Percentiles rank a stretch among this genome's conserved stretches.
Conservation (phyloP, 1,140 invertebrate species). For the Eumeta japonica region DNA sequence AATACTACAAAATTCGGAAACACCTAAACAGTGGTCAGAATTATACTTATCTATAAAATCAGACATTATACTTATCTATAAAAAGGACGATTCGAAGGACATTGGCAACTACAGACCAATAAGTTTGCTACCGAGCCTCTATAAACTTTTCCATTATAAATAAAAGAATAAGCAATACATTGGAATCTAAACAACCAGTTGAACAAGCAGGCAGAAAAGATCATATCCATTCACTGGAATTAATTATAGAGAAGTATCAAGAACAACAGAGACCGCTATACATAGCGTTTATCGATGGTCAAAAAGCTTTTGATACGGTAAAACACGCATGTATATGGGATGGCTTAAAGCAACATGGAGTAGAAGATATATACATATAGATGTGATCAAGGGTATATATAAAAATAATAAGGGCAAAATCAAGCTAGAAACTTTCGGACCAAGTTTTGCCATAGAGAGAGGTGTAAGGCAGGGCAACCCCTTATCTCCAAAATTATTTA, state of each 20-base stretch:
- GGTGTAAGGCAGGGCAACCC: slow-evolving; percentile 5
- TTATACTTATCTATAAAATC: no score
- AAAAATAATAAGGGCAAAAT: slow-evolving; percentile 7
- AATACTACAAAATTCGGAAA: no score
- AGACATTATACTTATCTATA: no score
- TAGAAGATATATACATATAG: slow-evolving; percentile 9
- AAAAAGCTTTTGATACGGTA: slow-evolving; percentile 15
- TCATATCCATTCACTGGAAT: slow-evolving; percentile 7
- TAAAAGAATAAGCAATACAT: neutral
- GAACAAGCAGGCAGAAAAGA: slow-evolving; percentile 6
- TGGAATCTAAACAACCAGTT: neutral
- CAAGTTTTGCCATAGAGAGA: slow-evolving; percentile 4
- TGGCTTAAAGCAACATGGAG: slow-evolving; percentile 7
- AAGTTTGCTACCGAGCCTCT: no score
- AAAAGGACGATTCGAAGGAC: no score
- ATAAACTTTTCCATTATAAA: no score
- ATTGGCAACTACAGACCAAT: no score
- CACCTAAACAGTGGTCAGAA: no score
- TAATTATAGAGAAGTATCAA: slow-evolving; percentile 11
- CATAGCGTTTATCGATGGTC: no score
- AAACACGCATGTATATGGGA: slow-evolving; percentile 11
- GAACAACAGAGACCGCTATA: no score
- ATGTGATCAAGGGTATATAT: slow-evolving; percentile 14
- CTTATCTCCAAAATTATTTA: slow-evolving; percentile 11
- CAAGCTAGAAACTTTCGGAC: slow-evolving; percentile 9